These are phyloP conservation scores for Epizoanthus rinbou DNA, from an alignment of 92 coral and sea anemone genomes.

Conservation along the genomic window DNA sequence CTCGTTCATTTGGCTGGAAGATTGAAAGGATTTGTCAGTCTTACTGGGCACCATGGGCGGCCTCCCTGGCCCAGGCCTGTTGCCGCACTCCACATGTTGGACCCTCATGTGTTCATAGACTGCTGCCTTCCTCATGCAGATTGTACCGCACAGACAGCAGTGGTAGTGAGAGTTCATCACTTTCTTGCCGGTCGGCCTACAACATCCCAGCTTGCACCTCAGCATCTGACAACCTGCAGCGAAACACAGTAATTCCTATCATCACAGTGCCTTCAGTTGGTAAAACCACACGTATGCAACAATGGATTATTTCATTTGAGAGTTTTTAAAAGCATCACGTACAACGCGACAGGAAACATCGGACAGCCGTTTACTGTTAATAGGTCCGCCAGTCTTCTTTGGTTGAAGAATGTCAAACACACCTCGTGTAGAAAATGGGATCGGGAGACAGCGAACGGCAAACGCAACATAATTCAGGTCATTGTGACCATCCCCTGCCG, in stretches of 20 bases:
- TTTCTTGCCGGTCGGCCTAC: constrained; percentile 79
- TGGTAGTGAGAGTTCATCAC: constrained; percentile 88
- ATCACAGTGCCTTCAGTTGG: too few species aligned
- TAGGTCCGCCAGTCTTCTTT: too few species aligned
- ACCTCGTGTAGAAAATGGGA: too few species aligned
- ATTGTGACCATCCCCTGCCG: too few species aligned
- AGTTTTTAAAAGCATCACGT: too few species aligned
- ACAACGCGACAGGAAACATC: too few species aligned
- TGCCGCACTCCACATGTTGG: constrained; percentile 61
- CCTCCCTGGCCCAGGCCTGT: constrained; percentile 37
- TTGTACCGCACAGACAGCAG: constrained; percentile 86
- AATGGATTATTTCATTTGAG: too few species aligned
- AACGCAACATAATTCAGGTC: too few species aligned
- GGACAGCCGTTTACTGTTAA: too few species aligned
- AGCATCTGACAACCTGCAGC: constrained; percentile 76
- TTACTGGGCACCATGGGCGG: constrained; percentile 33
- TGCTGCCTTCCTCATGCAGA: constrained; percentile 86
- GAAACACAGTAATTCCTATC: not conserved
- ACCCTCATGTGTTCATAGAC: constrained; percentile 90
- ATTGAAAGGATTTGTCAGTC: constrained; percentile 15
- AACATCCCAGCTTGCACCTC: constrained; percentile 87
- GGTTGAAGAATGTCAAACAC: too few species aligned
- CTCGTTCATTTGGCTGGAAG: not conserved
- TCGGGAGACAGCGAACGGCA: too few species aligned
- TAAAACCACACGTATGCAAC: too few species aligned